Conservation (phyloP, 2,888 invertebrate species). For the Anticlea derivata region DNA sequence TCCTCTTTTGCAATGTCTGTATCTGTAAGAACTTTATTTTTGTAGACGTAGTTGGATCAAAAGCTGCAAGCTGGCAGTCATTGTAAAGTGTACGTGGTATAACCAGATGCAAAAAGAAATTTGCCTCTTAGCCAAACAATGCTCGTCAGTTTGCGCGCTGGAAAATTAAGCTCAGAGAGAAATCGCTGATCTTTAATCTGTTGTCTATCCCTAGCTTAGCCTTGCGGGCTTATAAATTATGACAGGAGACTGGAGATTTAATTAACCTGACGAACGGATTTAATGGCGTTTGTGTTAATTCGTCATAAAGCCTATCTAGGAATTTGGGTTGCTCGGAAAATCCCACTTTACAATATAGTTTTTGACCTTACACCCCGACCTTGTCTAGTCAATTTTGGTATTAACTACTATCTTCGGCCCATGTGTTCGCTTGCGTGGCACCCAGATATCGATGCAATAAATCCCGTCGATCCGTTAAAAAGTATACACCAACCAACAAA, state of each 20-base stretch:
- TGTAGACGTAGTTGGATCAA: too few species aligned
- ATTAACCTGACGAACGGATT: conserved; percentile 26
- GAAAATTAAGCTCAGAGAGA: conserved; percentile 31
- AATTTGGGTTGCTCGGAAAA: not conserved
- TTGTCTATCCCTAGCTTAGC: conserved; percentile 29
- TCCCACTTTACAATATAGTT: not conserved
- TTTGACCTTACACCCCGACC: not conserved
- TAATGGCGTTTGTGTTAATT: conserved; percentile 13
- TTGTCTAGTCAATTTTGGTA: not conserved
- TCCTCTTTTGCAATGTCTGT: too few species aligned
- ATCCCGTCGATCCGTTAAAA: too few species aligned
- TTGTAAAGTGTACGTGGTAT: not conserved
- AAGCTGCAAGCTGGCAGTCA: not conserved
- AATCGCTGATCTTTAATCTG: conserved; percentile 31
- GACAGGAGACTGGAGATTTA: conserved; percentile 26
- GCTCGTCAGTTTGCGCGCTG: conserved; percentile 29
- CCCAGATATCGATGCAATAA: too few species aligned
- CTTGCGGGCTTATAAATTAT: conserved; percentile 29
- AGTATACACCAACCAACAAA: too few species aligned
- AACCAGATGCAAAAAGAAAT: conserved; percentile 33
- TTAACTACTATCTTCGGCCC: too few species aligned
- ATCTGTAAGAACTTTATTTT: too few species aligned
- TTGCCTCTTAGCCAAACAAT: conserved; percentile 49
- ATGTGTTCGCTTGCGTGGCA: too few species aligned
- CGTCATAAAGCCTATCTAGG: not conserved